These are phyloP conservation scores for Trachelus stipa DNA, from an alignment of 2,888 invertebrate species.

Conservation along the genomic window DNA sequence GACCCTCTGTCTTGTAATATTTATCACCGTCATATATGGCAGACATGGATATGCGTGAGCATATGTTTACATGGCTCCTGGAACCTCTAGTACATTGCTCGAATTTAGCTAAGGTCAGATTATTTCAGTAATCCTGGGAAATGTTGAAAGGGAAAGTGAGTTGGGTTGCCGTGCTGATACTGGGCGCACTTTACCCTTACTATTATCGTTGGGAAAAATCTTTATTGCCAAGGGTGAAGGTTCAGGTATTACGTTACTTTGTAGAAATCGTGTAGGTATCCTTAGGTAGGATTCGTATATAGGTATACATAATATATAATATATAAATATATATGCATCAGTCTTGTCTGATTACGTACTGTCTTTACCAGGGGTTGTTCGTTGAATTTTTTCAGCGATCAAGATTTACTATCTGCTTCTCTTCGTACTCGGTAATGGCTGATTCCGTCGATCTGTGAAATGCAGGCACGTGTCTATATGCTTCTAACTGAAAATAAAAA, in stretches of 20 bases:
- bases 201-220: neutral
- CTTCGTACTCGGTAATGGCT: neutral
- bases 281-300: neutral
- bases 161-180: neutral
- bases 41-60: neutral
- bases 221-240: neutral
- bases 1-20: neutral
- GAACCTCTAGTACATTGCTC: neutral
- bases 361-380: neutral
- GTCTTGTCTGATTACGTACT: neutral
- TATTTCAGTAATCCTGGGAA: neutral
- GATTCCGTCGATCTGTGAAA: neutral
- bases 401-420: neutral
- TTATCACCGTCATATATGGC: neutral
- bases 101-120: neutral
- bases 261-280: neutral
- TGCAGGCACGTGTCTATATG: neutral
- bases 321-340: too few species aligned
- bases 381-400: neutral
- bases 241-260: neutral
- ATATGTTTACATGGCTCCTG: neutral
- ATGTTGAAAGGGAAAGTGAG: neutral
- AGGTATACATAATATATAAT: neutral
- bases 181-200: neutral
- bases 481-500: neutral